Evolutionary conservation across 30 jellyfish, hydroid and myxozoan genomes (phyloP).

Genomic region (Aurelia aurita): DNA sequence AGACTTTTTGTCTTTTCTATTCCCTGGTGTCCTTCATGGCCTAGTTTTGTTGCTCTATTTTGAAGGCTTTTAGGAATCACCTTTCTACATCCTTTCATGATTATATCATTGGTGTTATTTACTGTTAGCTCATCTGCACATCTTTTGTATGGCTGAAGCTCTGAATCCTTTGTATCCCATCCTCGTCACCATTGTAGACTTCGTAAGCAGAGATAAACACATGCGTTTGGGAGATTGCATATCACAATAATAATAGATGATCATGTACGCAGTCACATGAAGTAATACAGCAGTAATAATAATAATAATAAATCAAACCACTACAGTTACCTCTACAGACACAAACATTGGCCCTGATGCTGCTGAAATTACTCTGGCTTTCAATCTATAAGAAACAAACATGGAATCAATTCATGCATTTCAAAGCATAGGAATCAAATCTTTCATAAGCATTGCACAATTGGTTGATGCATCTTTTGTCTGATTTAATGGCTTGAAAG

Average conservation of each 20-base stretch:
- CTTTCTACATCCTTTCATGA: slow-evolving; percentile 44
- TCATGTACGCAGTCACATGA: too few species aligned
- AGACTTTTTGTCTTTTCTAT: slow-evolving; percentile 49
- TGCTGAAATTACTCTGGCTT: slow-evolving; percentile 98
- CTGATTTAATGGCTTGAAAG: too few species aligned
- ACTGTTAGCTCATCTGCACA: slow-evolving; percentile 55
- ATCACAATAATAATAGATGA: too few species aligned
- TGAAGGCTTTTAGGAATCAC: slow-evolving; percentile 46
- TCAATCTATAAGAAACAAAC: slow-evolving; percentile 72
- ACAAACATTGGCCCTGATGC: slow-evolving; percentile 96
- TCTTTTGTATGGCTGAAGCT: slow-evolving; percentile 30
- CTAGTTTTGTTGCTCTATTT: slow-evolving; percentile 47
- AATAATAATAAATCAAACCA: too few species aligned
- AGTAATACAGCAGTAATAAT: too few species aligned
- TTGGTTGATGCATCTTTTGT: too few species aligned
- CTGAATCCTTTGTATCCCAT: slow-evolving; percentile 19
- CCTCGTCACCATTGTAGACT: too few species aligned
- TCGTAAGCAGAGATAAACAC: too few species aligned
- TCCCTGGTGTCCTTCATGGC: slow-evolving; percentile 72
- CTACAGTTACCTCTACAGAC: slow-evolving; percentile 90
- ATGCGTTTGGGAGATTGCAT: too few species aligned
- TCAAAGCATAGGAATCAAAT: too few species aligned
- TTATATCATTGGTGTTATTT: slow-evolving; percentile 18
- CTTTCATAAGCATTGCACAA: too few species aligned
- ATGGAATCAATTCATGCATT: not conserved